These are phyloP conservation scores for Phacellophora camtschatica DNA, from an alignment of 30 jellyfish, hydroid and myxozoan species.

Conservation along the genomic window DNA sequence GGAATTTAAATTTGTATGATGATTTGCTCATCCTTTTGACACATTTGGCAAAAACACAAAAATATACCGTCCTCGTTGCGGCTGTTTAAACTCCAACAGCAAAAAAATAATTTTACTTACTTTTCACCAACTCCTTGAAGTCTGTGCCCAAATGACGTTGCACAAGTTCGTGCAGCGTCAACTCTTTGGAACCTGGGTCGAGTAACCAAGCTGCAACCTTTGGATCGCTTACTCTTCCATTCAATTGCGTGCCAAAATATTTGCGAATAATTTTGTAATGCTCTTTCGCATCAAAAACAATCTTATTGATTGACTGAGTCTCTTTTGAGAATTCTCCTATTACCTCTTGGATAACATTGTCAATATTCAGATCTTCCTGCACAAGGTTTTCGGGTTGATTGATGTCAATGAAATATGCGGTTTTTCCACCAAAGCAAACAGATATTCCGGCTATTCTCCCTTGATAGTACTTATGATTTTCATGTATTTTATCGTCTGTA, in stretches of 20 bases:
- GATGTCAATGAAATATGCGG: slow-evolving; percentile 65
- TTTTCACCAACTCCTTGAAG: slow-evolving; percentile 30
- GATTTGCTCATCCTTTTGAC: too few species aligned
- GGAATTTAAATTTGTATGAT: too few species aligned
- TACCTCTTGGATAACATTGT: neutral
- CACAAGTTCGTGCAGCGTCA: slow-evolving; percentile 56
- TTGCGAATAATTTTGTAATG: slow-evolving; percentile 56
- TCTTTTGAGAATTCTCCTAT: neutral
- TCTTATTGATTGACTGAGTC: neutral
- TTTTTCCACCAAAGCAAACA: slow-evolving; percentile 81
- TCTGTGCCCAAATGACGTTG: slow-evolving; percentile 53
- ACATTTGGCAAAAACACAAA: too few species aligned
- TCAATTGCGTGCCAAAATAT: slow-evolving; percentile 26
- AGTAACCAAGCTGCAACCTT: slow-evolving; percentile 96
- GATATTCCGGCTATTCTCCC: slow-evolving; percentile 69
- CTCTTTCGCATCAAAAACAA: slow-evolving; percentile 71
- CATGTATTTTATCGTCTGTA: too few species aligned
- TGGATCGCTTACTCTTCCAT: slow-evolving; percentile 73
- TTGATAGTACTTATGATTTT: neutral
- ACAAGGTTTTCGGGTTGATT: neutral
- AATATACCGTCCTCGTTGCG: neutral
- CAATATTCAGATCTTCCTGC: neutral
- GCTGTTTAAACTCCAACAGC: neutral
- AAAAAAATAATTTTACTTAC: slow-evolving; percentile 52
- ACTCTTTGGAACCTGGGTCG: slow-evolving; percentile 70